Evolutionary conservation across 1,140 invertebrate genomes (phyloP).

Genomic region (Calliphora vicina): DNA sequence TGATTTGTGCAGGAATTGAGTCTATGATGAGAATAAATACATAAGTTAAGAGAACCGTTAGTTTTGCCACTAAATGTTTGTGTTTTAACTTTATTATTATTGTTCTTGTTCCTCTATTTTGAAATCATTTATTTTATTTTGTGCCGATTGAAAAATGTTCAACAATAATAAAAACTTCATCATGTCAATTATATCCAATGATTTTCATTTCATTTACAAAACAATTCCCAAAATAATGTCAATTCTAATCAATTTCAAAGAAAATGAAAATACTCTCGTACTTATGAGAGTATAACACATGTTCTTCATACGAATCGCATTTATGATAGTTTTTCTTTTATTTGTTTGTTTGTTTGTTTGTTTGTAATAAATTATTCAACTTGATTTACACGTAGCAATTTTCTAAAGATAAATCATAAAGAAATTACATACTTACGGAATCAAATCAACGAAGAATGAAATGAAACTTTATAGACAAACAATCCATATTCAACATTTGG

Average conservation of each 20-base stretch:
- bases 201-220: neutral
- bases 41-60: too few relatives aligned
- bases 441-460: neutral
- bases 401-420: neutral
- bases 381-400: constrained; percentile 5
- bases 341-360: neutral
- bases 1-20: too few relatives aligned
- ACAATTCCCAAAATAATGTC: constrained; percentile 7
- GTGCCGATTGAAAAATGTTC: neutral
- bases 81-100: too few relatives aligned
- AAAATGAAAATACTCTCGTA: neutral
- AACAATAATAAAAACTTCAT: neutral
- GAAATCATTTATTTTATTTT: too few relatives aligned
- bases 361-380: neutral
- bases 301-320: neutral
- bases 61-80: too few relatives aligned
- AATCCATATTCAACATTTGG: neutral
- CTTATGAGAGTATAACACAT: too few relatives aligned
- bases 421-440: neutral
- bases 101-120: too few relatives aligned
- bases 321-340: too few relatives aligned
- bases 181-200: neutral
- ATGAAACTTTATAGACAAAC: neutral
- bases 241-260: neutral
- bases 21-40: too few relatives aligned